Evolutionary conservation across 2,797 vertebrate genomes (phyloP).

Genomic region (Propithecus deckenii): DNA sequence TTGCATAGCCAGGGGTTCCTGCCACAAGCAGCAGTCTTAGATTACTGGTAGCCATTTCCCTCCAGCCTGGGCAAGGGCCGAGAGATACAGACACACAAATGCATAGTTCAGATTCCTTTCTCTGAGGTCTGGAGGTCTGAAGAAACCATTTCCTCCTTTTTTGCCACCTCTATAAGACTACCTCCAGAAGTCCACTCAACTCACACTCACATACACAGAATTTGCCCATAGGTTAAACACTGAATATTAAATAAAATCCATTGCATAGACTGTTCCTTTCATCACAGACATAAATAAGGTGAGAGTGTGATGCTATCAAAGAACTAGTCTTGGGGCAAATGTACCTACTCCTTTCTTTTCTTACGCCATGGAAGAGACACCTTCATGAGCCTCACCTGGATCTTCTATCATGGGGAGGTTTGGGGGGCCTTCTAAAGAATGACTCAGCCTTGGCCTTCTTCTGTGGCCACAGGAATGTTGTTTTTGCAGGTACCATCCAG

Average conservation of each 20-base stretch:
- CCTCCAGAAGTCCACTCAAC: not conserved
- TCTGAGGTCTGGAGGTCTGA: not conserved
- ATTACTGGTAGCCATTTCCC: not conserved
- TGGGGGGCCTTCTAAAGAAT: not conserved
- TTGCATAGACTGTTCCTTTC: not conserved
- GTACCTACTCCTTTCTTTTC: not conserved
- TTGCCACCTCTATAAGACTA: not conserved
- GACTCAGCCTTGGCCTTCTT: not conserved
- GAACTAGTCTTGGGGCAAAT: not conserved
- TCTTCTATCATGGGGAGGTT: not conserved
- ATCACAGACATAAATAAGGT: not conserved
- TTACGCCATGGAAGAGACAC: not conserved
- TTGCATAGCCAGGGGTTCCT: constrained; percentile 52
- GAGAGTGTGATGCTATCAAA: not conserved
- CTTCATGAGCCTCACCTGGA: not conserved
- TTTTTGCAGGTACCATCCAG: not conserved
- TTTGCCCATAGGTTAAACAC: not conserved
- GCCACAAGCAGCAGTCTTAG: not conserved
- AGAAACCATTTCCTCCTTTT: not conserved
- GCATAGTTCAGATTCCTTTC: not conserved
- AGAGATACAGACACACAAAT: not conserved
- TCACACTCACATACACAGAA: not conserved
- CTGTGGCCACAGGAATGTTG: not conserved
- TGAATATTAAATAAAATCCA: not conserved
- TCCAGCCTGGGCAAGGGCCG: not conserved